Conservation (phyloP, 2,888 invertebrate genomes). For the Osedax frankpressi region DNA sequence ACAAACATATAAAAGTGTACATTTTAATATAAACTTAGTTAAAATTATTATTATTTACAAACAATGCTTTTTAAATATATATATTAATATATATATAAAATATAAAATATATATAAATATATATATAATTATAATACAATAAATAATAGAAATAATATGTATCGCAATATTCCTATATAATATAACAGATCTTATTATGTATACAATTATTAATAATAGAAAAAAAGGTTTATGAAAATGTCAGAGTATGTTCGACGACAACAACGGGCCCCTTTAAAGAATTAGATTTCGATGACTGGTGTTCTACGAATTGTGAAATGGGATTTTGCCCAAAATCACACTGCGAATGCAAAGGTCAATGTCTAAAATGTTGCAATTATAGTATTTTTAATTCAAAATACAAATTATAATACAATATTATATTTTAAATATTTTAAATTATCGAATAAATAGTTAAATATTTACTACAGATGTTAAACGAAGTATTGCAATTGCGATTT, state of each 20-base stretch:
- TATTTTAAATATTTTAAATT: too few species aligned
- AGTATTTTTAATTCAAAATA: too few species aligned
- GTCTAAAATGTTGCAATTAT: too few species aligned
- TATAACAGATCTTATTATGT: not conserved
- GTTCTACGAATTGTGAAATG: not conserved
- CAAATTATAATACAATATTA: too few species aligned
- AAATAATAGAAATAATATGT: not conserved
- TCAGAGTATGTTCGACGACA: not conserved
- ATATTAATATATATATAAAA: too few species aligned
- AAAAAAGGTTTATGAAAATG: not conserved
- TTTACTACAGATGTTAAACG: too few species aligned
- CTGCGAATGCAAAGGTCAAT: conserved; percentile 2
- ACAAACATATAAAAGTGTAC: too few species aligned
- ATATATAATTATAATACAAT: not conserved
- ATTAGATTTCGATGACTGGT: conserved; percentile 2
- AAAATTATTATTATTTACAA: too few species aligned
- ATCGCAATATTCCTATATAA: not conserved
- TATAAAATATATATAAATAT: not conserved
- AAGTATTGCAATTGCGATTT: too few species aligned
- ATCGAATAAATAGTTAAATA: too few species aligned
- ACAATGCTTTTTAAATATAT: too few species aligned
- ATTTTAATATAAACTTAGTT: too few species aligned
- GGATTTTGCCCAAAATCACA: not conserved
- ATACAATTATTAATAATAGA: not conserved
- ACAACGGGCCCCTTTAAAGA: not conserved